Evolutionary conservation across 2,113 vertebrate genomes (phyloP).

Genomic region (Melanerpes aurifrons): DNA sequence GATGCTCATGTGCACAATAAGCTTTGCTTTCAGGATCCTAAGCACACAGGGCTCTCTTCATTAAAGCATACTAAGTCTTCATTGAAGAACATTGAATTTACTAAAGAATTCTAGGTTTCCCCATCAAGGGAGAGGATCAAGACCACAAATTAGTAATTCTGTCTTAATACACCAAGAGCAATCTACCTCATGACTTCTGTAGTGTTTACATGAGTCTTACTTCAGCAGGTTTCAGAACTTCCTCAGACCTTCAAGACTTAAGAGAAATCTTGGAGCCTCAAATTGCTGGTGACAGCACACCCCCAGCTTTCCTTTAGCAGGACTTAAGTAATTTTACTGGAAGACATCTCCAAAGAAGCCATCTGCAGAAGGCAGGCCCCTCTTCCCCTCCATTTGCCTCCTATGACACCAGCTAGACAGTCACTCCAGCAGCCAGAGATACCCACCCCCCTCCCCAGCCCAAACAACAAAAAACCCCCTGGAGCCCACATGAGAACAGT

Average conservation of each 20-base stretch:
- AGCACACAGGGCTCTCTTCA: background rate
- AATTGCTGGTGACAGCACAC: background rate
- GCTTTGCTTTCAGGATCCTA: background rate
- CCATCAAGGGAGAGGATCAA: background rate
- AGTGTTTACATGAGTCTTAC: background rate
- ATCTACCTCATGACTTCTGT: background rate
- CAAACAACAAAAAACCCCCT: background rate
- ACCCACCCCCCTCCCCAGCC: background rate
- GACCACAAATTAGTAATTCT: background rate
- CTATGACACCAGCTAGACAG: background rate
- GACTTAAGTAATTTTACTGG: background rate
- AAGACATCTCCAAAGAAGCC: background rate
- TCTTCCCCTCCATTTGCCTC: background rate
- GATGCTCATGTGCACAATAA: background rate
- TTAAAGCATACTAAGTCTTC: background rate
- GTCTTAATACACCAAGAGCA: background rate
- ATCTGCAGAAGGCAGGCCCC: background rate
- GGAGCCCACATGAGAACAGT: background rate
- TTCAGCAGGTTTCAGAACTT: background rate
- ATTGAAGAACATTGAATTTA: background rate
- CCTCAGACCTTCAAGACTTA: background rate
- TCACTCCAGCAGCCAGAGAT: background rate
- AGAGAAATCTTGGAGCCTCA: background rate
- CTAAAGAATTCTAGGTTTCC: background rate
- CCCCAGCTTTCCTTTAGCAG: background rate